Evolutionary conservation across 2,797 vertebrate genomes (phyloP), one percentile per base, ranked within the genome.

Genomic region (Falco concolor): DNA sequence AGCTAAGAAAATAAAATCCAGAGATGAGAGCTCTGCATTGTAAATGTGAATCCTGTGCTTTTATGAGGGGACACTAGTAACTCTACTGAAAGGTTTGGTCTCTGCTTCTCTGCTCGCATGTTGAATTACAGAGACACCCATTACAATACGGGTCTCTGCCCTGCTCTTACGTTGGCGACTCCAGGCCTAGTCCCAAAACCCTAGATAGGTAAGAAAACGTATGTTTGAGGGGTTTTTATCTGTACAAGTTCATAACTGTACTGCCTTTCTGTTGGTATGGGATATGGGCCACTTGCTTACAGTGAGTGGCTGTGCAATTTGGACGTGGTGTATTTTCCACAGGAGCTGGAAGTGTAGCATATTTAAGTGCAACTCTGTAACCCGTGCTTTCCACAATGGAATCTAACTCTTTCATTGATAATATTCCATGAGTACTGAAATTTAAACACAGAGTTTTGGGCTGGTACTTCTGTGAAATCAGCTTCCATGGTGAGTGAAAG

Each of bases 1-100:
- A 95, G 68, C 72, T 80, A 50, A 77, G 89, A 87, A 91, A 94
- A 84, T n/a, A 84, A 85, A 89, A 74, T 50, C 44, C 78, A 45
- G 84, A 72, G 60, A 30, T 57, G 87, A 77, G 45, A 82, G 38
- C 57, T 93, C 79, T 87, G 89, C 64, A 47, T 34, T 91, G 60
- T 78, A 89, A 73, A 57, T 82, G 1, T 23, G 92, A 82, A 63
- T 89, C n/a, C 75, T 57, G 42, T 1, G 3, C 68, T 91, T 89
- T 53, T 12, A 17, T n/a, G 77, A 84, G 84, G 75, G 89, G 92
- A 52, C 53, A 76, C 32, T 32, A 27, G 34, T 8, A 83, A 40
- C 44, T 76, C 63, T 56, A 16, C 70, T 64, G 73, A 47, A 68
- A 85, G 76, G 54, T 75, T 92, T 91, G 92, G 68, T 65, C 64